Base-by-base conservation (phyloP, 2,888 invertebrate genomes). In the Andrena fulva region DNA sequence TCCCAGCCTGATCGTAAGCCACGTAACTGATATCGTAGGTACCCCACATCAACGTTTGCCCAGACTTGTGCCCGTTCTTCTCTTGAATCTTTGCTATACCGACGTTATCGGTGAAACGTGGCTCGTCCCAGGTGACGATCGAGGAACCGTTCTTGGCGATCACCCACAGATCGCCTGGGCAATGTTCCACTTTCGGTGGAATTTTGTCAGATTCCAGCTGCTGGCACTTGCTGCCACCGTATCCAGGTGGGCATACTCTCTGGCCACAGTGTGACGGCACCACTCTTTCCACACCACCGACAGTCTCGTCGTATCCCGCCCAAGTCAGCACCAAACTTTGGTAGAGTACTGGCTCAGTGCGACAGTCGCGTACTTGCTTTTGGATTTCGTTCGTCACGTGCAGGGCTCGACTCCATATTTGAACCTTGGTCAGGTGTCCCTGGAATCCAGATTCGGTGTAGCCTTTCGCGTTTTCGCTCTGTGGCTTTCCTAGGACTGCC, bases 101-200 rank as follows among this genome's bases (percentile, higher is more conserved):
- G 60, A 98, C 97, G 91, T 98, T 98, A 91, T 99, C 98, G 87
- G 96, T 97, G 92, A 98, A 98, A 80, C 96, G 96, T 0, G 98
- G 98, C 87, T 98, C 97, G 91, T 98, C 98, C 98, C 98, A 99
- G 24, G 96, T 96, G 0, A 98, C 98, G 73, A 97, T 95, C 0
- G 98, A 97, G 0, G 98, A 98, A 71, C 98, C 98, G 90, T 98
- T 98, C 93, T 97, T 97, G 8, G 98, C 98, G 88, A 98, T 98
- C 1, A 99, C 97, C 98, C 98, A 99, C 70, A 99, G 95, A 94
- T 99, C 99, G 16, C 98, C 98, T 6, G 99, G 99, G 89, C 99
- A 99, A 90, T 98, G 97, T 84, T 98, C 97, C 0, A 98, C 97
- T 88, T 96, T 96, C 7, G 99, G 99, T 85, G 98, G 96, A 88